Conservation (phyloP, 2,113 vertebrate genomes). For the Fulica atra region DNA sequence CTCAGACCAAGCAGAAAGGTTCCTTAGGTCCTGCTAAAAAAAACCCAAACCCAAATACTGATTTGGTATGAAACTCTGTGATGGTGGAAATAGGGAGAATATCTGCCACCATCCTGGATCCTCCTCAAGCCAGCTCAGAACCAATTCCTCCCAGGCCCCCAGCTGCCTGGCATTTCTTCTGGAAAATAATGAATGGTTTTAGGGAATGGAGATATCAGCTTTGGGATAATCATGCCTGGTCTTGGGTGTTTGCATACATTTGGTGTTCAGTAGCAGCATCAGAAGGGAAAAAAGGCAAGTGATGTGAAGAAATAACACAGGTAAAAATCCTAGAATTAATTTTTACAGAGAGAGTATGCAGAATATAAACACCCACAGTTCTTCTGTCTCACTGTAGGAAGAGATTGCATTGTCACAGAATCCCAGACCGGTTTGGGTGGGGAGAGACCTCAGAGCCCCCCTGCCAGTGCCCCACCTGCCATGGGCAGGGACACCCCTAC, state of each 20-base stretch:
- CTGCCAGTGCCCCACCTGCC: too few relatives aligned
- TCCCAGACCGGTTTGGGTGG: too few relatives aligned
- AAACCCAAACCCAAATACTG: background rate
- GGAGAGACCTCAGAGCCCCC: too few relatives aligned
- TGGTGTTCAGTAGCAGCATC: background rate
- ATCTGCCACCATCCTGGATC: constrained; percentile 16
- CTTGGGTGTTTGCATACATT: background rate
- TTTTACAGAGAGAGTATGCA: background rate
- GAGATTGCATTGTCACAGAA: background rate
- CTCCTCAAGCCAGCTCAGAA: constrained; percentile 40
- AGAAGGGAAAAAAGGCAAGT: background rate
- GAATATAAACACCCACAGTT: background rate
- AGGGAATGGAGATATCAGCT: background rate
- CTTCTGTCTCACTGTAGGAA: background rate
- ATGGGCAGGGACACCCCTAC: too few relatives aligned
- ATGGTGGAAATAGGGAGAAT: constrained; percentile 23
- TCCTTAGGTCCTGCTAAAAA: background rate
- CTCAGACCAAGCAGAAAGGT: constrained; percentile 48
- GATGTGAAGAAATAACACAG: background rate
- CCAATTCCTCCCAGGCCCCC: background rate
- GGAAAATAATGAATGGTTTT: constrained; percentile 55
- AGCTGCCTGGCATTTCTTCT: constrained; percentile 49
- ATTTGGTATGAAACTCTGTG: constrained; percentile 19
- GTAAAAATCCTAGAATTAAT: rapidly evolving
- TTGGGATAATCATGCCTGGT: background rate